Evolutionary conservation across 2,113 vertebrate species (phyloP).

Genomic region (Cyphomyrus discorhynchus): DNA sequence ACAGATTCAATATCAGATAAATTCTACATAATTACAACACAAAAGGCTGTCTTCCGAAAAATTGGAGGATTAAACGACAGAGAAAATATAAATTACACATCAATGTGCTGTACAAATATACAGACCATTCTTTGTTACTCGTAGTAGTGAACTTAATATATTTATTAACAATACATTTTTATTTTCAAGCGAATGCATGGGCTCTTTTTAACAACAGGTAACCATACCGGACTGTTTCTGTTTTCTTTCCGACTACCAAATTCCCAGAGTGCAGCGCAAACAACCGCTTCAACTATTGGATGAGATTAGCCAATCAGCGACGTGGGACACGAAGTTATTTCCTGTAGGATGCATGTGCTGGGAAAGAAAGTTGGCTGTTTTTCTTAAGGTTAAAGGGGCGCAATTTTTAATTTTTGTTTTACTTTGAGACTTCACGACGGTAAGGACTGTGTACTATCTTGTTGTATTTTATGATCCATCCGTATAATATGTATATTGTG

Average conservation of each 20-base stretch:
- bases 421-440: neutral
- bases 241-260: neutral
- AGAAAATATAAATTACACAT: neutral
- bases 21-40: neutral
- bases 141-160: neutral
- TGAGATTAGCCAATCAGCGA: neutral
- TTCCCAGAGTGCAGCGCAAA: constrained; percentile 5
- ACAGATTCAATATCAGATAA: neutral
- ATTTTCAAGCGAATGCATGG: neutral
- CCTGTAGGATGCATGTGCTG: neutral
- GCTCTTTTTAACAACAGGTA: neutral
- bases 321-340: neutral
- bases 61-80: neutral
- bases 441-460: neutral
- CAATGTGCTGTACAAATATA: neutral
- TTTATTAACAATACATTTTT: neutral
- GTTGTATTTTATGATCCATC: neutral
- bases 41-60: neutral
- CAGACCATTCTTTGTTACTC: neutral
- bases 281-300: neutral
- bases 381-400: neutral
- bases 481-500: neutral
- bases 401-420: neutral
- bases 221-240: neutral
- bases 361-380: neutral